A percentile compares a stretch with the other conserved stretches of the same genome.
Evolutionary conservation across 2,113 vertebrate genomes (phyloP).

Genomic region (Heptranchias perlo): DNA sequence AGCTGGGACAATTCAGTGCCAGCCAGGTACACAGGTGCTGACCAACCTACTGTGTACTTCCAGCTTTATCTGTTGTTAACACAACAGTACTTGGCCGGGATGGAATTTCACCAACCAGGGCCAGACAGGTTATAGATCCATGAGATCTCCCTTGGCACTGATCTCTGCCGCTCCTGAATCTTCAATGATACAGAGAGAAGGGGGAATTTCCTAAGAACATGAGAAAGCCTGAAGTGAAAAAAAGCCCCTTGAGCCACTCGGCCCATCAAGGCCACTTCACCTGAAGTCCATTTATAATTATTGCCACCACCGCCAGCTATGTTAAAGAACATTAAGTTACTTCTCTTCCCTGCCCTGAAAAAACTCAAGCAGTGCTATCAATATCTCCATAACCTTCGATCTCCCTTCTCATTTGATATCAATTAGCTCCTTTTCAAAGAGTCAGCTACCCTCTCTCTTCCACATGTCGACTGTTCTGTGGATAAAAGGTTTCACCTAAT

Average conservation of each 20-base stretch:
- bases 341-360: not conserved
- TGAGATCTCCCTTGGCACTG: not conserved
- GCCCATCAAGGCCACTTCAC: not conserved
- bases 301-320: not conserved
- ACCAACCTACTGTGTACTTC: no score
- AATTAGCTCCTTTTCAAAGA: not conserved
- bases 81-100: no score
- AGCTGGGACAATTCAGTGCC: no score
- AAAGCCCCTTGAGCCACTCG: not conserved
- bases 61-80: no score
- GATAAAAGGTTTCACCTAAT: not conserved
- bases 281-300: not conserved
- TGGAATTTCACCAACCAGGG: no score
- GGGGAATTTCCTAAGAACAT: not conserved
- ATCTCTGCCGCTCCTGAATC: not conserved
- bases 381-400: no score
- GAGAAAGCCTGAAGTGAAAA: not conserved
- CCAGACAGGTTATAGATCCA: not conserved
- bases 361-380: not conserved
- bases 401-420: not conserved
- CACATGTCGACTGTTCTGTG: not conserved
- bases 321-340: not conserved
- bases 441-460: no score
- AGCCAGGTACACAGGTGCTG: no score
- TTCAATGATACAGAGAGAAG: not conserved